Evolutionary conservation across 1,140 invertebrate genomes (phyloP), one percentile per base, ranked within the genome.

Genomic region (Rhopalosiphum padi): DNA sequence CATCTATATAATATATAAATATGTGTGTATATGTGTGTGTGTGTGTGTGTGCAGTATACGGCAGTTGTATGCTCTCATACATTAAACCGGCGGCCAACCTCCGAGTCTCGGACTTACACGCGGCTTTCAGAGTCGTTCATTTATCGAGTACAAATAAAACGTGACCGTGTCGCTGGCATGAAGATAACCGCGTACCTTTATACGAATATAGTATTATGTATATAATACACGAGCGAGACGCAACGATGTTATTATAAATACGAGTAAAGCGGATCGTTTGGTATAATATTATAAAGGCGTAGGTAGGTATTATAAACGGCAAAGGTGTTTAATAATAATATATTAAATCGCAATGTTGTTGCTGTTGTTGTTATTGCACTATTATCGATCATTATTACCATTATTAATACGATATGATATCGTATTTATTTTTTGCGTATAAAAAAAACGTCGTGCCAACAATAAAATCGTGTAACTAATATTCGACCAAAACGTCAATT

Each of bases 101-200:
- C 90, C 68, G 43, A 37, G 68, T n/a, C 60, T 21, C 18, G 21
- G 91, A 53, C 91, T 92, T 92, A 92, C 91, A 53, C 25, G 46
- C 43, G 53, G 68, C 90, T 82, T 82, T 92, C 41, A n/a, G 83
- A 41, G 77, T 43, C 91, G 82, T 93, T 68, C 55, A 86, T 93
- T 93, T 93, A 93, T 85, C 82, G 82, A 93, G 77, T 85, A 92
- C 91, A 92, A 92, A 93, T 93, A 86, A 93, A 93, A 93, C 91
- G 91, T 93, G 91, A 93, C 82, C 91, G 46, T 41, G 91, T 93
- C 82, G 48, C 35, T 5, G 23, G 22, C 37, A 7, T 35, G 48
- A 82, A 93, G 91, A 93, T 93, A 83, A 83, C 6, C 48, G 21
- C 88, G 88, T 55, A 37, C 37, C 41, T 30, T 48, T 46, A 21